Conservation (phyloP, 2,888 invertebrate species). For the Drosophila prostipennis region DNA sequence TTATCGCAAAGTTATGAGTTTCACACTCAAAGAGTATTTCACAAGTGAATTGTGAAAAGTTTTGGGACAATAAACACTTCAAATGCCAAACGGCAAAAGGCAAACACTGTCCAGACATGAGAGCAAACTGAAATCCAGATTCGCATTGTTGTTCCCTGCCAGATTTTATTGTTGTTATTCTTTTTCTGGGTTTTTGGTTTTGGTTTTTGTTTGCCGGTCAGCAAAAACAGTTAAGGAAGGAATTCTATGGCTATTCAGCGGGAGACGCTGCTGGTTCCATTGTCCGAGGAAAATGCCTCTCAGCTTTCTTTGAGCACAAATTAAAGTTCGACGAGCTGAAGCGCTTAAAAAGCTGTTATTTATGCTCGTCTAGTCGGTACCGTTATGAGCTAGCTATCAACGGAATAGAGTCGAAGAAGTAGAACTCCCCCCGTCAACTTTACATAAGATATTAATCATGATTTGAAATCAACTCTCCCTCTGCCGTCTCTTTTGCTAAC, state of each 20-base stretch:
- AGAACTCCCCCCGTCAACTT: slow-evolving; percentile 14
- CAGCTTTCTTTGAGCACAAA: slow-evolving; percentile 29
- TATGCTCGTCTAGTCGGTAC: slow-evolving; percentile 54
- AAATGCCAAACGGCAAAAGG: slow-evolving; percentile 47
- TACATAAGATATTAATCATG: slow-evolving; percentile 39
- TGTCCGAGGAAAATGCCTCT: slow-evolving; percentile 19
- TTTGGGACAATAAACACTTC: slow-evolving; percentile 65
- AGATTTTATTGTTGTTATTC: slow-evolving; percentile 16
- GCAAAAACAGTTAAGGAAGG: slow-evolving; percentile 11
- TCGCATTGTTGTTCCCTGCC: slow-evolving; percentile 34
- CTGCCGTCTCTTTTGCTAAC: background rate
- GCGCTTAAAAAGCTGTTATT: slow-evolving; percentile 65
- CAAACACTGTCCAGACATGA: slow-evolving; percentile 43
- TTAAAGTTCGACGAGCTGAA: slow-evolving; percentile 22
- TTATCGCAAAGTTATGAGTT: slow-evolving; percentile 8
- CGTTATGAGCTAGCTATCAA: slow-evolving; percentile 61
- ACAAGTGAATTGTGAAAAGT: slow-evolving; percentile 53
- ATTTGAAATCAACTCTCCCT: slow-evolving; percentile 20
- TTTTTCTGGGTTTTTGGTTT: slow-evolving; percentile 6
- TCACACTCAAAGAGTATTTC: slow-evolving; percentile 11
- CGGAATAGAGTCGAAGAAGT: slow-evolving; percentile 31
- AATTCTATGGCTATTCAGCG: slow-evolving; percentile 37
- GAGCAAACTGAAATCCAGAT: slow-evolving; percentile 38
- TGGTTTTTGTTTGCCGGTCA: slow-evolving; percentile 35
- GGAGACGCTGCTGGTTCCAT: slow-evolving; percentile 20